Conservation (phyloP, 2,113 vertebrate genomes). For the Myodes glareolus region DNA sequence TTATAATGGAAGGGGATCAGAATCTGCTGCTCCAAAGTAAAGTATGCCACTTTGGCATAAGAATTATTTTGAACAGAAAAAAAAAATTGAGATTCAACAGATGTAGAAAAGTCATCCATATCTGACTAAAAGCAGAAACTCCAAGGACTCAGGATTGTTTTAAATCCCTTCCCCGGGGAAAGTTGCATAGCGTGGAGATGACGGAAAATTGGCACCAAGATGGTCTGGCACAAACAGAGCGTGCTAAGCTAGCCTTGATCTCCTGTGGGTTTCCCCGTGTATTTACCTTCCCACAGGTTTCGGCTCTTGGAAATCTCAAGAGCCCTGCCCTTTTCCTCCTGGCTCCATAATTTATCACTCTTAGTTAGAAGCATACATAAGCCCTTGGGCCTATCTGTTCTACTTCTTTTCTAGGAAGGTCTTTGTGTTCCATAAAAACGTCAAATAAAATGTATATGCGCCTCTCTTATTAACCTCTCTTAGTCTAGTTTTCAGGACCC, state of each 20-base stretch:
- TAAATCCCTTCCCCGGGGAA: background rate
- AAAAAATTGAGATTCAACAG: conserved; percentile 37
- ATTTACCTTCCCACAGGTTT: background rate
- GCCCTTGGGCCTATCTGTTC: background rate
- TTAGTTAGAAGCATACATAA: background rate
- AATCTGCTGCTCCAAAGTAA: background rate
- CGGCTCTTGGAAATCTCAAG: background rate
- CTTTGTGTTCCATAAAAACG: background rate
- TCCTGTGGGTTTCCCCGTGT: background rate
- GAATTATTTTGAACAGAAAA: conserved; percentile 57
- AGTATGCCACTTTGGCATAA: conserved; percentile 10
- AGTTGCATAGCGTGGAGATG: background rate
- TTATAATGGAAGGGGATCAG: background rate
- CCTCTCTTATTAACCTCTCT: background rate
- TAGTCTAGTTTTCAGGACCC: background rate
- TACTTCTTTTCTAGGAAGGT: conserved; percentile 24
- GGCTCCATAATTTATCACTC: background rate
- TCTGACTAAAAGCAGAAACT: conserved; percentile 31
- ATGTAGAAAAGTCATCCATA: conserved; percentile 12
- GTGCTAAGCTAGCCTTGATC: background rate
- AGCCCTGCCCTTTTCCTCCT: background rate
- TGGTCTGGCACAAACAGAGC: background rate
- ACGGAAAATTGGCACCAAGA: background rate
- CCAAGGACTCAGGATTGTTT: background rate
- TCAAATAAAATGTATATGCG: background rate